Evolutionary conservation across 2,797 vertebrate genomes (phyloP).

Genomic region (Pagetopsis macropterus): DNA sequence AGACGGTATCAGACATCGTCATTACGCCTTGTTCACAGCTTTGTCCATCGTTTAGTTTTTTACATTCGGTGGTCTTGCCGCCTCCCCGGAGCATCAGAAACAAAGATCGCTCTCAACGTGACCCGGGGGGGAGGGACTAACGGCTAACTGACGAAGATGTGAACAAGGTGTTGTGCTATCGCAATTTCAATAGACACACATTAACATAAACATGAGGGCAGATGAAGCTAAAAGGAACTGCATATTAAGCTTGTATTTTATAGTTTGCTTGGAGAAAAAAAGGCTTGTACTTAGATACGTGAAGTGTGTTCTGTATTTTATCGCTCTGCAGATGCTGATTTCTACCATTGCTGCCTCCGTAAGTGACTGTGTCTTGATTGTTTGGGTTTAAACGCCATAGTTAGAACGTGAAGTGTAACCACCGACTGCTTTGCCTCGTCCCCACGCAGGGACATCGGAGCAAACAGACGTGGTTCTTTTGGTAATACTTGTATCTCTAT

Average conservation of each 20-base stretch:
- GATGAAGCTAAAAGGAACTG: slow-evolving; percentile 56
- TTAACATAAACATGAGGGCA: slow-evolving; percentile 41
- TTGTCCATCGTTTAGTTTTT: slow-evolving; percentile 54
- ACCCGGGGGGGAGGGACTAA: too few species aligned
- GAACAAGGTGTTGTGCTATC: slow-evolving; percentile 68
- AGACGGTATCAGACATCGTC: slow-evolving; percentile 65
- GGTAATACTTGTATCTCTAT: slow-evolving; percentile 45
- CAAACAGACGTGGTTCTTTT: slow-evolving; percentile 37
- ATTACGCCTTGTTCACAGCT: slow-evolving; percentile 75
- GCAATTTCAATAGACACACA: slow-evolving; percentile 47
- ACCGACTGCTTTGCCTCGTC: slow-evolving; percentile 55
- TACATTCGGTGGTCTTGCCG: slow-evolving; percentile 25
- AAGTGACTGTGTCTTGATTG: slow-evolving; percentile 63
- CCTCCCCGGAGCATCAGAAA: slow-evolving; percentile 33
- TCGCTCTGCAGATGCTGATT: slow-evolving; percentile 79
- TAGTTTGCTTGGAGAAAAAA: slow-evolving; percentile 60
- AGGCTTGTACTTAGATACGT: slow-evolving; percentile 74
- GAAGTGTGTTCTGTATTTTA: slow-evolving; percentile 74
- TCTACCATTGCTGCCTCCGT: slow-evolving; percentile 82
- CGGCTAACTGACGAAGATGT: slow-evolving; percentile 48
- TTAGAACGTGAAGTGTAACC: slow-evolving; percentile 65
- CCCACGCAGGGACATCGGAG: slow-evolving; percentile 31
- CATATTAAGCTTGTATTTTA: slow-evolving; percentile 64
- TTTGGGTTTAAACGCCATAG: slow-evolving; percentile 68
- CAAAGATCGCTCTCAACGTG: slow-evolving; percentile 2